phyloP scores from a whole-genome alignment of 2,888 invertebrate genomes.

The Lumbricus terrestris region DNA sequence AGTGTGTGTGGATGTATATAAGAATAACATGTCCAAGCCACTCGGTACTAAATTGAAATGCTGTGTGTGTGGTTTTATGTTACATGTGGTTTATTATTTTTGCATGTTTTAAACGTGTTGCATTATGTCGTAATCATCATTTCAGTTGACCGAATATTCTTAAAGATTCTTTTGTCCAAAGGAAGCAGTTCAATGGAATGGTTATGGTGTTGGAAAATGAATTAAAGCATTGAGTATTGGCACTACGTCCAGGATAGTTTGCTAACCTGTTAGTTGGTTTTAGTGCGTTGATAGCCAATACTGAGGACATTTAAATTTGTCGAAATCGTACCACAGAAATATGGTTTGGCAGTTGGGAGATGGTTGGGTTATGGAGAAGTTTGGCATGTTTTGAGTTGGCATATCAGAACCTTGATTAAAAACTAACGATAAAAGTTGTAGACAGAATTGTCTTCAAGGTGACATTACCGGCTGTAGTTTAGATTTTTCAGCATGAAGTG shows the following conservation, averaged over 20 bases:
- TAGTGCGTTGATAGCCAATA: neutral
- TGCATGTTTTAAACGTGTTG: neutral
- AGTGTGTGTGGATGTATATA: neutral
- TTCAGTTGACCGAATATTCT: neutral
- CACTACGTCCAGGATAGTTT: neutral
- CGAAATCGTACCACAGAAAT: neutral
- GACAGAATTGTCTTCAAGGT: neutral
- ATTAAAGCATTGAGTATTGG: neutral
- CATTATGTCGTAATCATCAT: too few relatives aligned
- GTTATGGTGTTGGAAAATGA: neutral
- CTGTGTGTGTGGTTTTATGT: neutral
- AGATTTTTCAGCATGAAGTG: neutral
- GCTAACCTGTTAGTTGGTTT: too few relatives aligned
- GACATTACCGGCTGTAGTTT: neutral
- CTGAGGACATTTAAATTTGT: neutral
- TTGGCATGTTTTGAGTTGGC: neutral
- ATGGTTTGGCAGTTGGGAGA: neutral
- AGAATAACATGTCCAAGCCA: neutral
- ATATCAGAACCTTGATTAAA: neutral
- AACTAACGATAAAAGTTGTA: neutral
- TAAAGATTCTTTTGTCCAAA: neutral
- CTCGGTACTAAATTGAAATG: neutral
- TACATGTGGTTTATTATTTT: too few relatives aligned
- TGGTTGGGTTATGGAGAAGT: neutral
- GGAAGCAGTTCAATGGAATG: neutral